Conservation (phyloP, 2,113 vertebrate genomes). For the Baryphthengus martii region DNA sequence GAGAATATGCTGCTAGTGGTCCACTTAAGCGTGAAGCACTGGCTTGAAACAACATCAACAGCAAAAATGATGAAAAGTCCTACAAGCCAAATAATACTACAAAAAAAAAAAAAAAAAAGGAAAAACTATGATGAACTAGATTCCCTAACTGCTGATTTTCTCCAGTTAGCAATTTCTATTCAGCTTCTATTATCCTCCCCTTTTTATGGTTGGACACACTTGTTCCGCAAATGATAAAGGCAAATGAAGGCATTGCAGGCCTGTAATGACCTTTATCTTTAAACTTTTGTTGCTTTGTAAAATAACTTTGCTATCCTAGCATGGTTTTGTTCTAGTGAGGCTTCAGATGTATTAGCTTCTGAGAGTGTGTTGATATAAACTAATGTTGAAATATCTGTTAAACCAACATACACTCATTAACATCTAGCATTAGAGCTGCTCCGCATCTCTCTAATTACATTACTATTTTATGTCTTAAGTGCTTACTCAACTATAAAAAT, state of each 20-base stretch:
- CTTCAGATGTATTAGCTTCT: not conserved
- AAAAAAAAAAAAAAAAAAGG: not conserved
- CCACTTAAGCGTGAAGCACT: not conserved
- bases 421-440: not conserved
- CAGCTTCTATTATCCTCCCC: not conserved
- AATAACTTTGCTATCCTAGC: not conserved
- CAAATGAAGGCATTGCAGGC: not conserved
- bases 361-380: not conserved
- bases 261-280: not conserved
- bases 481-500: conserved; percentile 10
- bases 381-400: conserved; percentile 17
- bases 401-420: not conserved
- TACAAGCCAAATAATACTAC: not conserved
- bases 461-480: conserved; percentile 23
- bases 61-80: not conserved
- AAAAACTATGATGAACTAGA: not conserved
- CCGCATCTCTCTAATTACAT: not conserved
- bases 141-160: not conserved
- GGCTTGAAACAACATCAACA: not conserved
- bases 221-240: not conserved
- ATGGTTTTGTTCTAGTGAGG: not conserved
- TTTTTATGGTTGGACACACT: not conserved
- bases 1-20: not conserved
- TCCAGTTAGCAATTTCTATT: not conserved
- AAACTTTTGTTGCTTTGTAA: not conserved